Evolutionary conservation across 2,888 invertebrate species (phyloP), one percentile per base, ranked within the genome.

Genomic region (Willowsia nigromaculata): DNA sequence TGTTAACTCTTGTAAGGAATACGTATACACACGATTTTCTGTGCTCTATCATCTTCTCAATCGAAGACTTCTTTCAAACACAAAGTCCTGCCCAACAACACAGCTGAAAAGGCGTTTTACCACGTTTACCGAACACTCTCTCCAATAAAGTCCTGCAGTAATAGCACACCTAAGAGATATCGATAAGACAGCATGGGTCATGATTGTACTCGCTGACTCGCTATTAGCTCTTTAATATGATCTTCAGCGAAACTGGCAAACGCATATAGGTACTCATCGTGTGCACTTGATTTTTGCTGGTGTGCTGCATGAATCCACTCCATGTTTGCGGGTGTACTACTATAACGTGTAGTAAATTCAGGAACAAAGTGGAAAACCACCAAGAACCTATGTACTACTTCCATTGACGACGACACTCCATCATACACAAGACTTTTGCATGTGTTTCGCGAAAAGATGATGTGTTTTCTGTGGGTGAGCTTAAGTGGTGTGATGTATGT

Each of bases 241-340:
- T 27, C 27, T 62, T 65, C 18, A 33, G 65, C 56, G 40, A 56
- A 84, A 56, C 30, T 71, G 74, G 53, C 40, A 33, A 40, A 84
- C n/a, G 71, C 43, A 3, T 25, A 13, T 53, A 71, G 83, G 50
- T 25, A 84, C 74, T 56, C 59, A 40, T 65, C 47, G 13, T 15
- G 2, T 74, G 84, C 65, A 74, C 74, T 74, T 85, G 85, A 85
- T 85, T 76, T 85, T 53, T 37, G n/a, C 47, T 68, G 65, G 27
- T 47, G 7, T 5, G n/a, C 33, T 65, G 33, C 33, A 65, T 65
- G 65, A 65, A 62, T 30, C 27, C 13, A 25, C 30, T 13, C 27
- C 27, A 62, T 30, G 62, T 15, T 25, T 30, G 15, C 4, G 3
- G 25, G 25, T 56, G n/a, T n/a, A n/a, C n/a, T n/a, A n/a, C n/a